Evolutionary conservation across 2,113 vertebrate genomes (phyloP).

Genomic region (Lates calcarifer): DNA sequence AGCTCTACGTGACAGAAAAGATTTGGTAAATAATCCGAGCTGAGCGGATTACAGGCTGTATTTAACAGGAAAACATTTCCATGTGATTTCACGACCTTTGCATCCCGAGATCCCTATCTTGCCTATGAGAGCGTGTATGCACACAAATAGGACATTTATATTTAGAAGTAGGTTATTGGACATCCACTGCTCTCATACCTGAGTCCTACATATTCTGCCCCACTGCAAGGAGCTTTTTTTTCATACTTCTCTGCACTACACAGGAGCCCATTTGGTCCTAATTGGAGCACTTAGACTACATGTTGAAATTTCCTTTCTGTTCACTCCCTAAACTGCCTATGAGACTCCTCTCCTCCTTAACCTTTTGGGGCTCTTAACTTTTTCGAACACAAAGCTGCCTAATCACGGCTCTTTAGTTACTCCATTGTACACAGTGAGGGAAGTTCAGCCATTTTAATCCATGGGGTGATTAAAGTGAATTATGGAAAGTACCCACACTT

Average conservation of each 20-base stretch:
- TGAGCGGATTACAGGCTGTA: constrained; percentile 65
- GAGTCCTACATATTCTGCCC: not conserved
- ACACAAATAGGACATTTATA: constrained; percentile 47
- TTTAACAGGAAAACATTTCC: constrained; percentile 66
- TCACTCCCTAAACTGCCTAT: constrained; percentile 22
- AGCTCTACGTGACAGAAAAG: constrained; percentile 45
- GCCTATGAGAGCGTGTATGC: constrained; percentile 2
- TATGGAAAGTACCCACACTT: constrained; percentile 57
- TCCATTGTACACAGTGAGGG: constrained; percentile 45
- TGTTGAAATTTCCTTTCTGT: constrained; percentile 20
- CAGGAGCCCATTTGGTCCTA: constrained; percentile 2
- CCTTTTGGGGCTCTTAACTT: constrained; percentile 31
- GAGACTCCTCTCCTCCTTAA: constrained; percentile 16
- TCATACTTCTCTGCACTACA: not conserved
- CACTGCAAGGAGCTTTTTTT: not conserved
- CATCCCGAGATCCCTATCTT: constrained; percentile 26
- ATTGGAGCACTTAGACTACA: constrained; percentile 20
- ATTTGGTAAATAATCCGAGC: constrained; percentile 64
- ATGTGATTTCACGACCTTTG: constrained; percentile 53
- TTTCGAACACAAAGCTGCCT: constrained; percentile 18
- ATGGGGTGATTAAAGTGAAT: constrained; percentile 56
- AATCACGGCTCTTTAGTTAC: constrained; percentile 49
- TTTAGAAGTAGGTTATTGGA: constrained; percentile 33
- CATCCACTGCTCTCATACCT: not conserved
- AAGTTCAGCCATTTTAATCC: constrained; percentile 55